A percentile compares a stretch with the other conserved stretches of the same genome.
Evolutionary conservation across 1,140 invertebrate genomes (phyloP).

Genomic region (Drosophila repletoides): DNA sequence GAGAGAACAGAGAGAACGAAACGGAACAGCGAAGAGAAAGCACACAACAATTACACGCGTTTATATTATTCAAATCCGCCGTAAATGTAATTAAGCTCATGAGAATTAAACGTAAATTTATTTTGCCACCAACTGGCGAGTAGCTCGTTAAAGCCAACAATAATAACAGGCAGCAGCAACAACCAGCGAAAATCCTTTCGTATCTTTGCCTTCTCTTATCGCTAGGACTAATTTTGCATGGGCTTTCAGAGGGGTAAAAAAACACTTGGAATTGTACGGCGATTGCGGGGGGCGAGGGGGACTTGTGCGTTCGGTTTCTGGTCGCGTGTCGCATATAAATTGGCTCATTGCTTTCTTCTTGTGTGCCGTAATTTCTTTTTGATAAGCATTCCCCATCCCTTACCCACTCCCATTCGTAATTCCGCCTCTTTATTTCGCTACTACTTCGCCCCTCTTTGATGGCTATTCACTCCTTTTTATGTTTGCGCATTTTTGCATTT

Average conservation of each 20-base stretch:
- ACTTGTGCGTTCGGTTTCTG: constrained; percentile 29
- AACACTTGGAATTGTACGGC: constrained; percentile 34
- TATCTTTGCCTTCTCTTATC: background rate
- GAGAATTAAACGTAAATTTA: constrained; percentile 72
- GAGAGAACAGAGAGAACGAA: background rate
- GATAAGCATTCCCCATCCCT: constrained; percentile 47
- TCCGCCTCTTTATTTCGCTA: background rate
- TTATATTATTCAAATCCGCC: constrained; percentile 72
- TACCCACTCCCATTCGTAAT: constrained; percentile 2
- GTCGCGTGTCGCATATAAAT: constrained; percentile 72
- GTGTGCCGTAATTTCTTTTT: constrained; percentile 40
- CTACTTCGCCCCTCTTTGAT: background rate
- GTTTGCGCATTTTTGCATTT: constrained; percentile 19
- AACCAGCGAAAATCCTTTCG: constrained; percentile 54
- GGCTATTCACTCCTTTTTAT: constrained; percentile 1
- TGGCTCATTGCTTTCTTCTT: constrained; percentile 62
- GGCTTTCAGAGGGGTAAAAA: background rate
- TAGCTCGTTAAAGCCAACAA: constrained; percentile 31
- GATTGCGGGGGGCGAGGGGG: too few species aligned
- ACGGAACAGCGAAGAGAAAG: background rate
- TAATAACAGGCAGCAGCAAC: background rate
- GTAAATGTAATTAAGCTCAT: constrained; percentile 78
- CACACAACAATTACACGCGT: constrained; percentile 63
- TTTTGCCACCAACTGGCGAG: constrained; percentile 36
- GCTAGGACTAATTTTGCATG: constrained; percentile 41